Conservation (phyloP, 2,113 vertebrate genomes). For the Sorex araneus region DNA sequence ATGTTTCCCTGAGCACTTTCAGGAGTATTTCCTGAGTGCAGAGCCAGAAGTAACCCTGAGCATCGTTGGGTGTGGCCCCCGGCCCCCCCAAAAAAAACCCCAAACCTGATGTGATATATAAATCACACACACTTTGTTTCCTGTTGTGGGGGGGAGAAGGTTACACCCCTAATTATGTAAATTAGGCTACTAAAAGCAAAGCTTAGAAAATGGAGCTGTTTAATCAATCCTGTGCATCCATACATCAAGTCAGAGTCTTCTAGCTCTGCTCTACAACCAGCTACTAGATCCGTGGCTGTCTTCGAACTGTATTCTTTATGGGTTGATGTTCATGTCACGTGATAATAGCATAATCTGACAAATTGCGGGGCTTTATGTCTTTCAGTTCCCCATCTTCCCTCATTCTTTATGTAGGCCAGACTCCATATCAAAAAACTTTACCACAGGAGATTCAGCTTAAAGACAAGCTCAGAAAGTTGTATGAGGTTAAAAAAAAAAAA, state of each 20-base stretch:
- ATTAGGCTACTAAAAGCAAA: too few relatives aligned
- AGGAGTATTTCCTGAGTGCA: too few relatives aligned
- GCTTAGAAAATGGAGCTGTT: too few relatives aligned
- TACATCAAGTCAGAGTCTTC: not conserved
- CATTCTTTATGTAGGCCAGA: conserved; percentile 13
- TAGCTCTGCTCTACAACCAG: not conserved
- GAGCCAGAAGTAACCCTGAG: too few relatives aligned
- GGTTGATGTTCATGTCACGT: not conserved
- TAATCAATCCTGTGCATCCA: not conserved
- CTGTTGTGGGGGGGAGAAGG: too few relatives aligned
- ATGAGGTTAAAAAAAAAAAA: not conserved
- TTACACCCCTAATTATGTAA: too few relatives aligned
- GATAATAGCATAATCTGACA: not conserved
- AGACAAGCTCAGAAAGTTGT: not conserved
- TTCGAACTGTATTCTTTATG: conserved; percentile 37
- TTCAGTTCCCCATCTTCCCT: not conserved
- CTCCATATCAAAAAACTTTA: not conserved
- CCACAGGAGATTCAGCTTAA: conserved; percentile 5
- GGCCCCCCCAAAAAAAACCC: too few relatives aligned
- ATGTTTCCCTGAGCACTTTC: too few relatives aligned
- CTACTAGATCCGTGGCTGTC: not conserved
- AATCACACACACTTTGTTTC: not conserved
- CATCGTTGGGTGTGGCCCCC: too few relatives aligned
- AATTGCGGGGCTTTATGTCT: conserved; percentile 45
- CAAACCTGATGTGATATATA: too few relatives aligned